Base-by-base conservation (phyloP, 1,140 invertebrate species). In the Drosophila baimaii region DNA sequence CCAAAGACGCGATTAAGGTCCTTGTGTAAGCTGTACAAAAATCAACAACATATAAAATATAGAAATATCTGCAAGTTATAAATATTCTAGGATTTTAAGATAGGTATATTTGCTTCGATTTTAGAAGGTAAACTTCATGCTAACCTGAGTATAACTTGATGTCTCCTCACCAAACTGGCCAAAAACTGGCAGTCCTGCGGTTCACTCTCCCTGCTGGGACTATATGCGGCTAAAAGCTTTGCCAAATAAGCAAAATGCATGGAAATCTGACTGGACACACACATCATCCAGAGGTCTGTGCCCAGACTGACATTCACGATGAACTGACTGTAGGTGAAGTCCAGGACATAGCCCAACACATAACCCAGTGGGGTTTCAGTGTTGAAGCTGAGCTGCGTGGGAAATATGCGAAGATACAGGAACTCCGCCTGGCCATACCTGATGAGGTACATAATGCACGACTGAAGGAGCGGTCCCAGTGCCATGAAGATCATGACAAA, bases 261-360 rank as follows among this genome's bases (percentile, higher is more conserved):
- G 10, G 54, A 64, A 3, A 85, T 56, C 33, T 85, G 81, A 19
- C 55, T 56, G 3, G 68, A 58, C 4, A 74, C 55, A 41, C 68
- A 77, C 62, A 81, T 81, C 66, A 85, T 77, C 81, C 77, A 85
- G 3, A 81, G 41, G 31, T 84, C 81, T 4, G 68, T 70, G 31
- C 73, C 77, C 15, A 77, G 21, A n/a, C 47, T 85, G 4, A 61
- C 15, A 21, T 80, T 81, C 13, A 84, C 47, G 3, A 70, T 46
- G 3, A 69, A 47, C 12, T 74, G 81, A 8, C 58, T 74, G 37
- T 66, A 79, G 9, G 55, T 39, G 4, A 81, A 23, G 19, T 84
- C 81, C 0, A 74, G 5, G 0, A 49, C 19, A 39, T 69, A 71
- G 25, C 25, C 37, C 29, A 46, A 7, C 2, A 47, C 12, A 56